Base-by-base conservation (phyloP, 2,113 vertebrate species). In the Sprattus sprattus region DNA sequence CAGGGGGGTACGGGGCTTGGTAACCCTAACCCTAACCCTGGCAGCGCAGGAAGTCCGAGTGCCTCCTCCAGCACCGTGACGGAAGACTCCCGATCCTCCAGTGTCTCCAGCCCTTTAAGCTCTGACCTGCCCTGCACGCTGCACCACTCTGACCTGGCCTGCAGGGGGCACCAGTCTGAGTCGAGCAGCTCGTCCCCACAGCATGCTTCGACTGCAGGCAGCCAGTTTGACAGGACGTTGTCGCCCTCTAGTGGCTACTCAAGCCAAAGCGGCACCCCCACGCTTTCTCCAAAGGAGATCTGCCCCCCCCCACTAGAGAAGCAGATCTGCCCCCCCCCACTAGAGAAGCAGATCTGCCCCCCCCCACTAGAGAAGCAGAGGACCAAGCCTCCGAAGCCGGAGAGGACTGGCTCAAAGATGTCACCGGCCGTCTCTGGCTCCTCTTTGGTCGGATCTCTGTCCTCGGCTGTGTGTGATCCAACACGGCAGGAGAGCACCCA, bases 181-280 rank as follows among this genome's bases (percentile, higher is more conserved):
- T 96, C 95, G 85, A 94, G 91, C 0, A 94, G 93, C 80, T 93
- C 90, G 16, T 95, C 94, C n/a, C 92, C 92, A 71, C 91, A 92
- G 82, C 94, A 93, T 87, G 85, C 84, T 18, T 82, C 89, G 20
- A 89, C 89, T 3, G 90, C 92, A 71, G 91, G 86, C 45, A 95
- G 39, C 39, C 39, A 92, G 87, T 95, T 94, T 89, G 96, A 97
- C 88, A 96, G 96, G 91, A 99, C 98, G 45, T 94, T 99, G 90
- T 99, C 98, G 20, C 98, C 98, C 2, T 99, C 98, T 84, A 99
- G 98, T n/a, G 98, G 98, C 25, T 99, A 99, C 89, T 99, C 98
- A 0, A 99, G 97, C 91, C 98, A 99, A 93, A 99, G 97, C 22
- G 97, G 97, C 52, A 99, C 97, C 0, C 98, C 98, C 0, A 98